Evolutionary conservation across 2,113 vertebrate genomes (phyloP).

Genomic region (Tragelaphus strepsiceros): DNA sequence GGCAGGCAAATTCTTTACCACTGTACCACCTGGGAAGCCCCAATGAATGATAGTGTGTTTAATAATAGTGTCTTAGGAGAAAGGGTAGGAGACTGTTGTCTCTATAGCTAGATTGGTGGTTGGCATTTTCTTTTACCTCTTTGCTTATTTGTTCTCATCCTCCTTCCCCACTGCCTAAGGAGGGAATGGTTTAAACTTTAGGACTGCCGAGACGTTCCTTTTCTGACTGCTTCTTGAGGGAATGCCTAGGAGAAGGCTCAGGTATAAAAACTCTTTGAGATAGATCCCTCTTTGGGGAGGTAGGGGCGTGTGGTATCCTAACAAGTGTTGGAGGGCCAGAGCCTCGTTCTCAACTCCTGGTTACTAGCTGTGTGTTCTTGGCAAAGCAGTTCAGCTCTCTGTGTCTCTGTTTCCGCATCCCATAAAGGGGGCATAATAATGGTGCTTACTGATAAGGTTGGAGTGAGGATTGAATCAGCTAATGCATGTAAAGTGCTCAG

Average conservation of each 20-base stretch:
- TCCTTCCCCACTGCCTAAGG: not conserved
- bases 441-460: not conserved
- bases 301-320: not conserved
- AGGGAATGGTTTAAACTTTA: conserved; percentile 1
- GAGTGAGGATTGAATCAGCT: not conserved
- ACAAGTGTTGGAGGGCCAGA: not conserved
- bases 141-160: not conserved
- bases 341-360: not conserved
- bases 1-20: not conserved
- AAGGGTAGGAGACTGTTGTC: not conserved
- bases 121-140: conserved; percentile 15
- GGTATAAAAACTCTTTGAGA: not conserved
- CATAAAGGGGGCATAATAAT: not conserved
- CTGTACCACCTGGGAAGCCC: not conserved
- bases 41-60: not conserved
- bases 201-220: not conserved
- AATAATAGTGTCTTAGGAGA: not conserved
- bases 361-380: not conserved
- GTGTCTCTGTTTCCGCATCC: conserved; percentile 8
- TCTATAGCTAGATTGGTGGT: not conserved
- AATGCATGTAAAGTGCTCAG: not conserved
- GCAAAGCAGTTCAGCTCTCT: not conserved
- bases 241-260: not conserved
- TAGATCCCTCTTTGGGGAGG: not conserved
- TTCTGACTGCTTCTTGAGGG: not conserved